Conservation (phyloP, 92 coral and sea anemone genomes). For the Zoanthus solanderi region DNA sequence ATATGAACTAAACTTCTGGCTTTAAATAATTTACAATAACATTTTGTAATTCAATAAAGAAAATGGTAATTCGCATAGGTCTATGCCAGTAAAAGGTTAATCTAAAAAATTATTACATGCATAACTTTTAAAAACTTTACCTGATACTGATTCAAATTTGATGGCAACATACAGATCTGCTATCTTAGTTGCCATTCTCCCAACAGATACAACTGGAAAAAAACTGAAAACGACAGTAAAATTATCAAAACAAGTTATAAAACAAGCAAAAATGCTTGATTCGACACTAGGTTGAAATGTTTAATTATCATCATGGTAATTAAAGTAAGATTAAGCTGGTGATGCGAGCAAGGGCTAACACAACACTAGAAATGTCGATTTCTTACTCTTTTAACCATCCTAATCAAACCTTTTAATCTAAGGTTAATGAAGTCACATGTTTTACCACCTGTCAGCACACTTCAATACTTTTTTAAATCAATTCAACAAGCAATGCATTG, state of each 20-base stretch:
- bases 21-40: background rate
- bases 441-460: too few relatives aligned
- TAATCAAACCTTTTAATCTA: too few relatives aligned
- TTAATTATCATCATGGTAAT: too few relatives aligned
- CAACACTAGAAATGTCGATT: too few relatives aligned
- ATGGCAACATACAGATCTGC: constrained; percentile 88
- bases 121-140: constrained; percentile 48
- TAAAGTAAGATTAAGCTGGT: too few relatives aligned
- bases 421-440: too few relatives aligned
- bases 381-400: too few relatives aligned
- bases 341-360: too few relatives aligned
- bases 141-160: constrained; percentile 94
- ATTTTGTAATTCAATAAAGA: background rate
- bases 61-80: too few relatives aligned
- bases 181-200: constrained; percentile 72
- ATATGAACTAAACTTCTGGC: too few relatives aligned
- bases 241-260: background rate
- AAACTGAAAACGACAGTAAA: constrained; percentile 51
- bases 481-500: too few relatives aligned
- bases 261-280: background rate
- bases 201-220: constrained; percentile 84
- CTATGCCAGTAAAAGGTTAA: background rate
- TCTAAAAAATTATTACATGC: background rate
- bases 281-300: background rate
- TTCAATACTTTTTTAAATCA: too few relatives aligned